These are phyloP conservation scores for Peromyscus maniculatus DNA, from an alignment of 2,113 vertebrate species.

Conservation along the genomic window DNA sequence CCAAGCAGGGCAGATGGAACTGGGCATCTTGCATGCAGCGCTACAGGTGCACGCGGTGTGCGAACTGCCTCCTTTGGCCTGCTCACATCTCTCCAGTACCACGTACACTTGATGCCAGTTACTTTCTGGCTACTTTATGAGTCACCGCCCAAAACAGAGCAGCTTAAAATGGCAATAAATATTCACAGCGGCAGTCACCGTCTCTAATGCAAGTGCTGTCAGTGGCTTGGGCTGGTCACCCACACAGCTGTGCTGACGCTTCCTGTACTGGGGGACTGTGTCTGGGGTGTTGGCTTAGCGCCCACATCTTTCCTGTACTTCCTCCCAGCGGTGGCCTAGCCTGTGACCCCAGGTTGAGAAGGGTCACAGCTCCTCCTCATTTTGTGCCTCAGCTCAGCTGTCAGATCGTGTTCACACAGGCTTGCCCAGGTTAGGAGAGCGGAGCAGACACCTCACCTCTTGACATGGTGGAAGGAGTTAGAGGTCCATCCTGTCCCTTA, in stretches of 20 bases:
- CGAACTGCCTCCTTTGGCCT: rapidly evolving
- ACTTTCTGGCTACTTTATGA: not conserved
- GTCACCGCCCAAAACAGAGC: not conserved
- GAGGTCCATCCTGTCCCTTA: not conserved
- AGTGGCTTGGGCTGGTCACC: not conserved
- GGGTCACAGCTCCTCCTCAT: not conserved
- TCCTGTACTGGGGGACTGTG: rapidly evolving
- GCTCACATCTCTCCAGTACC: not conserved
- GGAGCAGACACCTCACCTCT: not conserved
- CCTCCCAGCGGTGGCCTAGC: not conserved
- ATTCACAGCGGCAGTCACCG: not conserved
- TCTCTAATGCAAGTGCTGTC: not conserved
- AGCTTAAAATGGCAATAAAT: not conserved
- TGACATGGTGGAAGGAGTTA: not conserved
- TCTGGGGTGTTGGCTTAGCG: not conserved
- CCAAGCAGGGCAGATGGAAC: not conserved
- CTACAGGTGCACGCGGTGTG: rapidly evolving
- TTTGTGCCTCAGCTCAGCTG: not conserved
- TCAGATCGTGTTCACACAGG: not conserved
- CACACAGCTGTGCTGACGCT: not conserved
- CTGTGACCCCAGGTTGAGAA: not conserved
- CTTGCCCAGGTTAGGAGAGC: no score
- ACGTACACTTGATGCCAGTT: rapidly evolving
- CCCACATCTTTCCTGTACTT: not conserved
- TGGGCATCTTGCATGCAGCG: rapidly evolving